Evolutionary conservation across 2,113 vertebrate species (phyloP).

Genomic region (Gambusia holbrooki): DNA sequence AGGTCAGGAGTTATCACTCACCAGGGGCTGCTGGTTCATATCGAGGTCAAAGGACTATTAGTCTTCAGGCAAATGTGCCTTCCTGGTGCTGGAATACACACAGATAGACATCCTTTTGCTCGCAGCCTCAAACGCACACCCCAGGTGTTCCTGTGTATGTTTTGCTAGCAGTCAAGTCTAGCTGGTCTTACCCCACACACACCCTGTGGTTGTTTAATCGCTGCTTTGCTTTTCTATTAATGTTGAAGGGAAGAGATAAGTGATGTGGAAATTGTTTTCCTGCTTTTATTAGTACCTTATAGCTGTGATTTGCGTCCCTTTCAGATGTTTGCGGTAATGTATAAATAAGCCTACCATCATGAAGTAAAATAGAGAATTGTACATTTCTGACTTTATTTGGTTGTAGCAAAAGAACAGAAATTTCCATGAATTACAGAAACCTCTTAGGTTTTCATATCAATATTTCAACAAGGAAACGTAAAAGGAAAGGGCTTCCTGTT

Average conservation of each 20-base stretch:
- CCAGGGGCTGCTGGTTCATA: conserved; percentile 61
- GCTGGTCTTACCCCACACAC: neutral
- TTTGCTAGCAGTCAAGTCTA: neutral
- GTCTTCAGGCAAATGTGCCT: conserved; percentile 55
- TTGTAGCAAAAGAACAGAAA: no score
- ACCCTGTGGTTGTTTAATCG: neutral
- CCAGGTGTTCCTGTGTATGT: conserved; percentile 1
- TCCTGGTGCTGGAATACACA: conserved; percentile 31
- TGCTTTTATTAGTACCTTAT: neutral
- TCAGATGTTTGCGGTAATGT: neutral
- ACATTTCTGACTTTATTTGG: no score
- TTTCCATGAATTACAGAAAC: no score
- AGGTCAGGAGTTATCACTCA: conserved; percentile 74
- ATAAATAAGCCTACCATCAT: neutral
- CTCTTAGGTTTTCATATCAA: no score
- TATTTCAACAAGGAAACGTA: no score
- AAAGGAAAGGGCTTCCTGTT: no score
- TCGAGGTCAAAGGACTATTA: conserved; percentile 68
- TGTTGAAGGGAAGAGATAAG: neutral
- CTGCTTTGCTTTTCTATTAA: neutral
- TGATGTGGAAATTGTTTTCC: neutral
- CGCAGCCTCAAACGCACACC: conserved; percentile 5
- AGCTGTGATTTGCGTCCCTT: neutral
- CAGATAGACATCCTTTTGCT: neutral
- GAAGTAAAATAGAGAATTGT: no score